Evolutionary conservation across 2,888 invertebrate species (phyloP).

Genomic region (Sphaerophoria taeniata): DNA sequence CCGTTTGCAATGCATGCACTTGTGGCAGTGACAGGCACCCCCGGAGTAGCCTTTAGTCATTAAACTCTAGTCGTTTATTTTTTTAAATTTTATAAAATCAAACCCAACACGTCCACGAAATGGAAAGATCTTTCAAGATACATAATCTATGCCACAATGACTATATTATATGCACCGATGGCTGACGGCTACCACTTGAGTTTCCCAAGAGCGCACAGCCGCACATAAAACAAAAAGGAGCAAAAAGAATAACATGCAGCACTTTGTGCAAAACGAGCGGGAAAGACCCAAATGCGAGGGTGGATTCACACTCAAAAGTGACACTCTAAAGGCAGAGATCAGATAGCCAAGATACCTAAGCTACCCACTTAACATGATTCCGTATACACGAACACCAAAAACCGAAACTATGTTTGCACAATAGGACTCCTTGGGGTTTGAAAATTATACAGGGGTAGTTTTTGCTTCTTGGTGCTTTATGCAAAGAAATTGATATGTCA

Average conservation of each 20-base stretch:
- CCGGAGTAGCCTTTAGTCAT: conserved; percentile 50
- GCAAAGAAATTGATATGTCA: conserved; percentile 74
- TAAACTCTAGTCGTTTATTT: conserved; percentile 15
- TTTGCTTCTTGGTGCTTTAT: conserved; percentile 31
- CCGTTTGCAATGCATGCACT: conserved; percentile 13
- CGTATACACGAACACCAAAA: conserved; percentile 37
- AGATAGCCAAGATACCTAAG: conserved; percentile 60
- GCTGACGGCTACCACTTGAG: conserved; percentile 50
- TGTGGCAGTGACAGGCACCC: conserved; percentile 49
- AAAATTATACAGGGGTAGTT: conserved; percentile 38
- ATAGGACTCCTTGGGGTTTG: conserved; percentile 18
- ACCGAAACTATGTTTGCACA: conserved; percentile 56
- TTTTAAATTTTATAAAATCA: conserved; percentile 42
- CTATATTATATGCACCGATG: not conserved
- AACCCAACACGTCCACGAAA: conserved; percentile 60
- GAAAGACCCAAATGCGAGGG: conserved; percentile 44
- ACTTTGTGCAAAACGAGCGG: conserved; percentile 19
- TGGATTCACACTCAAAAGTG: conserved; percentile 73
- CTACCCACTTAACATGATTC: conserved; percentile 73
- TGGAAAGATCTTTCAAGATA: conserved; percentile 66
- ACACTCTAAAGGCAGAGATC: conserved; percentile 67
- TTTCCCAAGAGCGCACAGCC: conserved; percentile 17
- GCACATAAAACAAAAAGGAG: conserved; percentile 52
- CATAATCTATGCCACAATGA: conserved; percentile 29
- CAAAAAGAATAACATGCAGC: conserved; percentile 53